These are phyloP conservation scores for Miltochrista miniata DNA, from an alignment of 2,888 invertebrate genomes.

Conservation along the genomic window DNA sequence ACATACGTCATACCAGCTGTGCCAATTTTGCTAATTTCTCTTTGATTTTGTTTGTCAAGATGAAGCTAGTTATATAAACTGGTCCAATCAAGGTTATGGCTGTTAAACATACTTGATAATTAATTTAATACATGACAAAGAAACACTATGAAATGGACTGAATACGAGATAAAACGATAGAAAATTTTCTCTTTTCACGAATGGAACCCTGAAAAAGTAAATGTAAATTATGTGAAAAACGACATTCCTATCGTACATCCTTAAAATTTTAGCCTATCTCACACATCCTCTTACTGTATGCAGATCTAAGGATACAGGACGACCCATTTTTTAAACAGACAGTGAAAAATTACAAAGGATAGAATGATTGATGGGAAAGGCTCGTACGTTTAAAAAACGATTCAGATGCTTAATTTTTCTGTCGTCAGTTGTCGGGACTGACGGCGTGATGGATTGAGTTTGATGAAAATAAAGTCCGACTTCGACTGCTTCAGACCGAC, in stretches of 20 bases:
- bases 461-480: slow-evolving; percentile 31
- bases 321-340: slow-evolving; percentile 52
- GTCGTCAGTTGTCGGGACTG: slow-evolving; percentile 65
- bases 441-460: slow-evolving; percentile 63
- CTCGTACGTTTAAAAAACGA: slow-evolving; percentile 70
- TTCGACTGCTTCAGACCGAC: slow-evolving; percentile 6
- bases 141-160: too few species aligned
- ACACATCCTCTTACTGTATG: slow-evolving; percentile 14
- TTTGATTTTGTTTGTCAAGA: too few species aligned
- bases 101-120: too few species aligned
- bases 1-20: too few species aligned
- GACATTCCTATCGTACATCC: neutral
- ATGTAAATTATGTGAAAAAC: neutral
- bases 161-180: too few species aligned
- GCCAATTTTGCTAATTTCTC: too few species aligned
- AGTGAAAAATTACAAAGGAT: slow-evolving; percentile 71
- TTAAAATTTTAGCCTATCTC: slow-evolving; percentile 4
- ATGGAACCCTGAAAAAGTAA: too few species aligned
- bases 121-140: too few species aligned
- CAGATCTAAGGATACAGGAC: slow-evolving; percentile 30
- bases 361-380: slow-evolving; percentile 70
- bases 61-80: too few species aligned
- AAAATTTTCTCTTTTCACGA: too few species aligned
- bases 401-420: slow-evolving; percentile 74
- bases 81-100: too few species aligned